Evolutionary conservation across 1,140 invertebrate species (phyloP).

Genomic region (Dendrolimus kikuchii): DNA sequence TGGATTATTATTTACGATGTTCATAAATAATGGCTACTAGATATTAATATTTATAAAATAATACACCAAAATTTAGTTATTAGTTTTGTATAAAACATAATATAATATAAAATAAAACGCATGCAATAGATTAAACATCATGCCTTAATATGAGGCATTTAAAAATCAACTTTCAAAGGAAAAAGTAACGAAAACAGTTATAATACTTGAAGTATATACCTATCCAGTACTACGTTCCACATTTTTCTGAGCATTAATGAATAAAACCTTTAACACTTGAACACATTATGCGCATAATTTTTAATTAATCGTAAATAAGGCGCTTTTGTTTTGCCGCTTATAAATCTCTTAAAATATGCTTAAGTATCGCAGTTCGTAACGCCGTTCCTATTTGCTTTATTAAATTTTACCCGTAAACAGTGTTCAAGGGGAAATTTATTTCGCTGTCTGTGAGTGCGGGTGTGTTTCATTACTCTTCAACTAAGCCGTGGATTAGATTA

Average conservation of each 20-base stretch:
- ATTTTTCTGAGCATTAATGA: not conserved
- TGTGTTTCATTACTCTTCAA: conserved; percentile 32
- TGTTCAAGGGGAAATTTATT: conserved; percentile 40
- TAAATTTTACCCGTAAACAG: conserved; percentile 38
- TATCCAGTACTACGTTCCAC: not conserved
- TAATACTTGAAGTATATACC: too few relatives aligned
- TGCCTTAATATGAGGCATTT: too few relatives aligned
- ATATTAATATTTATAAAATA: too few relatives aligned
- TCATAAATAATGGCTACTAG: too few relatives aligned
- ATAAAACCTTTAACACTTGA: conserved; percentile 3
- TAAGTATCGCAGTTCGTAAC: conserved; percentile 31
- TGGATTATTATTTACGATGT: too few relatives aligned
- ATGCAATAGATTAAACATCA: too few relatives aligned
- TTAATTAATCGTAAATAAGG: conserved; percentile 33
- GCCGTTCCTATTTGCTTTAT: conserved; percentile 45
- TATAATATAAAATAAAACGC: too few relatives aligned
- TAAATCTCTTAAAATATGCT: conserved; percentile 38
- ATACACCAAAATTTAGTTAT: too few relatives aligned
- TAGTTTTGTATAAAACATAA: too few relatives aligned
- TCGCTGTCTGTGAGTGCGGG: conserved; percentile 30
- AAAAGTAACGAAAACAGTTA: too few relatives aligned
- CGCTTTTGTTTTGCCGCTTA: conserved; percentile 20
- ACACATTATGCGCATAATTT: conserved; percentile 20
- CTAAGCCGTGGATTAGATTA: conserved; percentile 32
- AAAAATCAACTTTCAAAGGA: too few relatives aligned